Evolutionary conservation across 1,140 invertebrate genomes (phyloP).

Genomic region (Heliconius congener): DNA sequence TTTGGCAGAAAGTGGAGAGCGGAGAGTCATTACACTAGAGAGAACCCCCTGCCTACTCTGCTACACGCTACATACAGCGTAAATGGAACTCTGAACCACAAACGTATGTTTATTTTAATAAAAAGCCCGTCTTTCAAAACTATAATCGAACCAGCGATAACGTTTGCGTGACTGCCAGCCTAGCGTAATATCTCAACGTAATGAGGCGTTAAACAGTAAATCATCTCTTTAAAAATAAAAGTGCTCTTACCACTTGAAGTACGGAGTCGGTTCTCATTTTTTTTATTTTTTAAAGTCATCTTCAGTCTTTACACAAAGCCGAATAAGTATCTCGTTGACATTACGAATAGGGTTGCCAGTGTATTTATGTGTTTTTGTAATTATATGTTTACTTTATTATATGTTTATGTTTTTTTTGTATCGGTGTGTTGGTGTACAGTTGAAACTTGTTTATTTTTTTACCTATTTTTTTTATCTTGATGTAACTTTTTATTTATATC

Average conservation of each 20-base stretch:
- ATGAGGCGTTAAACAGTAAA: conserved; percentile 31
- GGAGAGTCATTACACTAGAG: too few relatives aligned
- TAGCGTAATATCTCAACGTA: conserved; percentile 19
- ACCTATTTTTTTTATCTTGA: too few relatives aligned
- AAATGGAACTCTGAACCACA: background rate
- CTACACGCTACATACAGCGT: too few relatives aligned
- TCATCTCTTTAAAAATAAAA: conserved; percentile 26
- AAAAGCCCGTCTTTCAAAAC: background rate
- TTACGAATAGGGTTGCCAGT: conserved; percentile 22
- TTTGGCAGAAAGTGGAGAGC: too few relatives aligned
- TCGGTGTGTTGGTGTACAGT: background rate
- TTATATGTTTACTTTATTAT: conserved; percentile 15
- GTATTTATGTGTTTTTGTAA: background rate
- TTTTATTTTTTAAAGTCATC: conserved; percentile 23
- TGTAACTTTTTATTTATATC: too few relatives aligned
- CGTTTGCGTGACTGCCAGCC: conserved; percentile 14
- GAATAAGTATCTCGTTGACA: conserved; percentile 20
- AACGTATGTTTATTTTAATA: background rate
- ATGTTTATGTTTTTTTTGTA: background rate
- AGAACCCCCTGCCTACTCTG: too few relatives aligned
- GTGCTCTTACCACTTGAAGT: conserved; percentile 18
- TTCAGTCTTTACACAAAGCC: conserved; percentile 20
- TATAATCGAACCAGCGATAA: conserved; percentile 4
- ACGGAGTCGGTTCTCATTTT: conserved; percentile 13
- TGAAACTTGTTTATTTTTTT: background rate